A percentile compares a stretch with the other conserved stretches of the same genome.
Conservation (phyloP, 1,140 invertebrate species). For the Penaeus japonicus region DNA sequence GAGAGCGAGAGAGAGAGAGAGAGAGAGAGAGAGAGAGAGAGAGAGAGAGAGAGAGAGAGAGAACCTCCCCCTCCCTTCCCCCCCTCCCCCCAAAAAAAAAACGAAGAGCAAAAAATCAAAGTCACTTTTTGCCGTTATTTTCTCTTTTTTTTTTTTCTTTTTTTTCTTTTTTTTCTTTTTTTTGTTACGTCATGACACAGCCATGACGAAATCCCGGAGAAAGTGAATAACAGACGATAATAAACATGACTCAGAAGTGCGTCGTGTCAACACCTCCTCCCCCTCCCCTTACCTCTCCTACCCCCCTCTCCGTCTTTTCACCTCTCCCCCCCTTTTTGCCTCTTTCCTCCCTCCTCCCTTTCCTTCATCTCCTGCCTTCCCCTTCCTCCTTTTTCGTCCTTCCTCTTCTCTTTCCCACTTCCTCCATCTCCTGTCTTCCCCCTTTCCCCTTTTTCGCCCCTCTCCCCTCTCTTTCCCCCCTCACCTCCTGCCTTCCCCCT, state of each 20-base stretch:
- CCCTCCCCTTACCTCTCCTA: neutral
- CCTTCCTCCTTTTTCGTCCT: neutral
- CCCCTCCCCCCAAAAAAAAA: too few relatives aligned
- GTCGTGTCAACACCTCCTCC: neutral
- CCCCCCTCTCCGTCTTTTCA: neutral
- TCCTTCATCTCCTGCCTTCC: neutral
- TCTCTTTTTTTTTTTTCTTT: neutral
- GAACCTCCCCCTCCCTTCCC: too few relatives aligned
- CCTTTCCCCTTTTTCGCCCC: too few relatives aligned
- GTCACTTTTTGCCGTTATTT: neutral
- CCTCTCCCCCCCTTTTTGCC: neutral
- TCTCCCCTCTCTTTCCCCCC: too few relatives aligned
- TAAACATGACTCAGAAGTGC: too few relatives aligned
- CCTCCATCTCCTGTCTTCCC: too few relatives aligned
- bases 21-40: too few relatives aligned
- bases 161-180: neutral
- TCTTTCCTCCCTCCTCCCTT: neutral
- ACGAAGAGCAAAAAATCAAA: neutral
- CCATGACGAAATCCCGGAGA: too few relatives aligned
- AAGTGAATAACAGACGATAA: too few relatives aligned
- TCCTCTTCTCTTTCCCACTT: neutral
- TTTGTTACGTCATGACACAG: neutral
- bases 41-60: too few relatives aligned
- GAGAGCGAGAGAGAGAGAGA: too few relatives aligned
- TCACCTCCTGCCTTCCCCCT: too few relatives aligned